These are phyloP conservation scores for Pangasius mekongensis DNA, from an alignment of 2,797 vertebrate species.

Conservation along the genomic window DNA sequence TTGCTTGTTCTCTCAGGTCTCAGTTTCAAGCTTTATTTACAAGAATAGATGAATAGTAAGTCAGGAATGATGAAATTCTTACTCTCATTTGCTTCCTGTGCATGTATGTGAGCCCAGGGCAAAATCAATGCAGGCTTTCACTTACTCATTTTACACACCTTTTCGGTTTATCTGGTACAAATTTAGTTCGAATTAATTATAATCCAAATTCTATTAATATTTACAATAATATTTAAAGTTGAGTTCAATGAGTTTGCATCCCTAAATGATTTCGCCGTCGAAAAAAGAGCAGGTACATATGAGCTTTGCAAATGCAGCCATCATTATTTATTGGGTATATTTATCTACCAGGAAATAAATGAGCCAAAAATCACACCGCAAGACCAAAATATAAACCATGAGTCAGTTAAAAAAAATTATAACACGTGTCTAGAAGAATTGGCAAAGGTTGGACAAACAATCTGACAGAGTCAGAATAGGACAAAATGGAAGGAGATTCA, in stretches of 20 bases:
- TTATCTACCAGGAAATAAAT: not conserved
- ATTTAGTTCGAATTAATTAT: not conserved
- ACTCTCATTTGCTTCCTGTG: conserved; percentile 7
- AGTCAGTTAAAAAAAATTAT: too few species aligned
- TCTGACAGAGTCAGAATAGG: not conserved
- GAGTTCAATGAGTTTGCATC: not conserved
- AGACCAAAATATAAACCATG: too few species aligned
- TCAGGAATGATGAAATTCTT: conserved; percentile 5
- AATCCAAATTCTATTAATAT: not conserved
- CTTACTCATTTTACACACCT: not conserved
- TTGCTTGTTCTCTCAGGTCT: conserved; percentile 13
- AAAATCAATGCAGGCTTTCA: not conserved
- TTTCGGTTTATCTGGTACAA: not conserved
- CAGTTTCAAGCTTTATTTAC: conserved; percentile 18
- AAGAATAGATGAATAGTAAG: not conserved
- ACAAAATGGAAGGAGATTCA: not conserved
- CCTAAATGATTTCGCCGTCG: not conserved
- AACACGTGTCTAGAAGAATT: not conserved
- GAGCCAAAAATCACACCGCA: not conserved
- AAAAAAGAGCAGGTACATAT: not conserved
- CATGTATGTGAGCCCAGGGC: not conserved
- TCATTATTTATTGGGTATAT: not conserved
- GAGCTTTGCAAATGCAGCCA: not conserved
- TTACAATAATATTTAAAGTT: not conserved
- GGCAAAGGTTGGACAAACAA: not conserved